Conservation (phyloP, 2,113 vertebrate genomes). For the Oryzias woworae region DNA sequence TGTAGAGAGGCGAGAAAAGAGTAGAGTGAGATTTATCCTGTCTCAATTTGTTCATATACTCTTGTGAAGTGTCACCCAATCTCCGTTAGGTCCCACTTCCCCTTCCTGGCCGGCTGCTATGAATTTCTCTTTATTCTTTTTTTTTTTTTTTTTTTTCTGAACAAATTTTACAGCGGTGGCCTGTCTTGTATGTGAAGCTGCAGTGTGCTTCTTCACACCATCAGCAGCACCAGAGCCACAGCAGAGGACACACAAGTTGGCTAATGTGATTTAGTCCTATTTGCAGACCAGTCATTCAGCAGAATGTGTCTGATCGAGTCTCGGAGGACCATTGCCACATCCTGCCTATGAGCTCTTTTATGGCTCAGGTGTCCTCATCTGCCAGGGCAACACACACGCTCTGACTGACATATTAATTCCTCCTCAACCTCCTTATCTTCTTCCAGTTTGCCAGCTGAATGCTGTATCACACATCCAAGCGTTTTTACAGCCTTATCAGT, state of each 20-base stretch:
- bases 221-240: conserved; percentile 22
- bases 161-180: conserved; percentile 43
- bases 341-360: conserved; percentile 63
- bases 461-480: conserved; percentile 53
- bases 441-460: conserved; percentile 57
- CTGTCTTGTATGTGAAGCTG: conserved; percentile 14
- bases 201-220: conserved; percentile 38
- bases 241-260: conserved; percentile 49
- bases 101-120: conserved; percentile 49
- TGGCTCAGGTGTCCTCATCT: conserved; percentile 53
- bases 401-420: conserved; percentile 75
- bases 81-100: conserved; percentile 64
- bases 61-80: conserved; percentile 65
- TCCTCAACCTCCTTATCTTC: conserved; percentile 63
- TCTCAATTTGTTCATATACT: conserved; percentile 56
- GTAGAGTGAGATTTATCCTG: conserved; percentile 52
- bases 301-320: conserved; percentile 59
- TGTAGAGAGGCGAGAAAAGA: conserved; percentile 47
- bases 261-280: conserved; percentile 68
- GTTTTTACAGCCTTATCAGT: conserved; percentile 60
- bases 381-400: conserved; percentile 37
- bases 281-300: conserved; percentile 63
- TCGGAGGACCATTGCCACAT: conserved; percentile 67
- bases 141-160: conserved; percentile 23
- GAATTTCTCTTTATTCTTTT: conserved; percentile 45